Conservation (phyloP, 2,888 invertebrate species). For the Epirrhoe tristata region DNA sequence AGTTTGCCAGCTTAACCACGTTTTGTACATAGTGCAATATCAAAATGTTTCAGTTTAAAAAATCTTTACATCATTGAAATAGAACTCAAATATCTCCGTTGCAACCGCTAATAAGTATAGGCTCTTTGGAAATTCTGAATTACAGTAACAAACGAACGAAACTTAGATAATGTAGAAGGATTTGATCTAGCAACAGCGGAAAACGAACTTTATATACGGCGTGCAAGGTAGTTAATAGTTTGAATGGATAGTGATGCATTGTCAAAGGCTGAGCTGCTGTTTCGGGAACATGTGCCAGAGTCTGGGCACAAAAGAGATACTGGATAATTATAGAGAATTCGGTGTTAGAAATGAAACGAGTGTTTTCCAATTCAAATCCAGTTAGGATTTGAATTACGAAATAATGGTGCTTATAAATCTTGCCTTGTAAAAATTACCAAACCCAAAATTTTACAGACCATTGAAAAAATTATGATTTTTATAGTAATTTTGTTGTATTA, state of each 20-base stretch:
- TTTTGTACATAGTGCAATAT: slow-evolving; percentile 56
- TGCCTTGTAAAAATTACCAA: too few relatives aligned
- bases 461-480: too few relatives aligned
- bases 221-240: slow-evolving; percentile 42
- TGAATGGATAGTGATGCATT: slow-evolving; percentile 31
- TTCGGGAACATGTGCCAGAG: slow-evolving; percentile 26
- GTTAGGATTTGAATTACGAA: neutral
- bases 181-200: slow-evolving; percentile 51
- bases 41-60: slow-evolving; percentile 34
- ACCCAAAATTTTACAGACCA: too few relatives aligned
- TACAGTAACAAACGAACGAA: slow-evolving; percentile 57
- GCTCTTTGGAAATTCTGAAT: slow-evolving; percentile 27
- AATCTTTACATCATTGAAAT: neutral
- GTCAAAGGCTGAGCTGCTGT: slow-evolving; percentile 17
- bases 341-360: slow-evolving; percentile 3
- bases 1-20: slow-evolving; percentile 56
- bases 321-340: slow-evolving; percentile 18
- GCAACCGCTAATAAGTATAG: slow-evolving; percentile 5
- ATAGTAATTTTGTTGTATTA: too few relatives aligned
- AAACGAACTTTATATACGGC: slow-evolving; percentile 39
- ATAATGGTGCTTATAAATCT: neutral
- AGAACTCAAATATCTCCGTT: slow-evolving; percentile 15
- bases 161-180: slow-evolving; percentile 65
- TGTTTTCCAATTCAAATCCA: neutral
- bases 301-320: slow-evolving; percentile 25